phyloP scores from a whole-genome alignment of 2,888 invertebrate species.

The Druceiella hillmani region DNA sequence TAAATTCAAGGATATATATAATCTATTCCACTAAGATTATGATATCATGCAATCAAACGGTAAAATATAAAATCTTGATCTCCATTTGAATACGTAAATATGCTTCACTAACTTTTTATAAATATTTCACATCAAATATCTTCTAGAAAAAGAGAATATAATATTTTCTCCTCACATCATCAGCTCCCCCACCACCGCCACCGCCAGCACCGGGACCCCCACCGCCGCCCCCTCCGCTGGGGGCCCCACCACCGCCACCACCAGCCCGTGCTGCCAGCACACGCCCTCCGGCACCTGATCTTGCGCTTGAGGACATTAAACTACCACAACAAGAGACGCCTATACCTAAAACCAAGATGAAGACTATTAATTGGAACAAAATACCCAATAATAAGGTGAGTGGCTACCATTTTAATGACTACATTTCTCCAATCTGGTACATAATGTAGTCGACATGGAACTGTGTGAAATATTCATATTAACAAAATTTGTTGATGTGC shows the following conservation, averaged over 20 bases:
- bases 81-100: too few species aligned
- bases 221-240: conserved; percentile 40
- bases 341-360: conserved; percentile 93
- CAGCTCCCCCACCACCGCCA: conserved; percentile 31
- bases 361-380: conserved; percentile 97
- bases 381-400: conserved; percentile 82
- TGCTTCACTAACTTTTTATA: too few species aligned
- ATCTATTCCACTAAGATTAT: too few species aligned
- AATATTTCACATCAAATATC: not conserved
- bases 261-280: conserved; percentile 37
- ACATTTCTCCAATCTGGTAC: too few species aligned
- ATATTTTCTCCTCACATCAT: not conserved
- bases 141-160: not conserved
- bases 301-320: conserved; percentile 40
- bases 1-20: too few species aligned
- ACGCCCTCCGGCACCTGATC: conserved; percentile 38
- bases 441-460: too few species aligned
- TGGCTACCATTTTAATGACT: conserved; percentile 12
- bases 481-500: too few species aligned
- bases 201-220: conserved; percentile 33
- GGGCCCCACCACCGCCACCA: conserved; percentile 39
- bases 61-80: too few species aligned
- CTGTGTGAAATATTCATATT: too few species aligned
- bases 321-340: conserved; percentile 90
- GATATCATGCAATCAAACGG: too few species aligned